Base-by-base conservation (phyloP, 2,797 vertebrate genomes). In the Buphagus erythrorhynchus region DNA sequence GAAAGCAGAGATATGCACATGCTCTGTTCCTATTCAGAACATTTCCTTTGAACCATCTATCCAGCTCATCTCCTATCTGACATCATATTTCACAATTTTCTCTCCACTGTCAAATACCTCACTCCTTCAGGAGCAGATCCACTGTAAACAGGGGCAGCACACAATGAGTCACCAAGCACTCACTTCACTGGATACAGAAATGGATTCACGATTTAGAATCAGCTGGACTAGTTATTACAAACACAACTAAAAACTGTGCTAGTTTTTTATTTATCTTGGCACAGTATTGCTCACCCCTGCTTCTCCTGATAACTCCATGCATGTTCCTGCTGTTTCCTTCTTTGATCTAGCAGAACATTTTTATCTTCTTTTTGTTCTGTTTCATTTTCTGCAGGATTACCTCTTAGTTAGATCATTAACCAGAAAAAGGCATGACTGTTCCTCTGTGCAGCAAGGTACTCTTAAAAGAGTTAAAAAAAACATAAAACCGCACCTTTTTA, bases 231-330 rank as follows among this genome's bases (percentile, higher is more conserved):
- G 24, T 42, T 38, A 48, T 17, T 67, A 45, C 13, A 80, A 63
- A 76, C 4, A 10, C 21, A 95, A 90, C 43, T 55, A 59, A 71
- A 74, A 88, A 17, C 36, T 40, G 46, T 26, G 28, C 19, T 40
- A 31, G 17, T 65, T 72, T 55, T 20, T 62, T 42, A 29, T 2
- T 57, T 57, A 31, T 13, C 18, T 59, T 36, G 31, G 16, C 33
- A 84, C 0, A 1, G 38, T 11, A 57, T 7, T 0, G 0, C 54
- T 77, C 46, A 52, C 3, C 20, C 12, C 17, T 24, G 33, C 31
- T 75, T 79, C 63, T 48, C 57, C 40, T 18, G 9, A 35, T n/a
- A 68, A 55, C 5, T 9, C 25, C 17, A 9, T 6, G 13, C 31
- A 25, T 0, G 1, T 17, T 91, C 54, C 49, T 48, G 31, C 40